A percentile compares a stretch with the other conserved stretches of the same genome.
Conservation (phyloP, 2,113 vertebrate species). For the Dasyornis broadbenti region DNA sequence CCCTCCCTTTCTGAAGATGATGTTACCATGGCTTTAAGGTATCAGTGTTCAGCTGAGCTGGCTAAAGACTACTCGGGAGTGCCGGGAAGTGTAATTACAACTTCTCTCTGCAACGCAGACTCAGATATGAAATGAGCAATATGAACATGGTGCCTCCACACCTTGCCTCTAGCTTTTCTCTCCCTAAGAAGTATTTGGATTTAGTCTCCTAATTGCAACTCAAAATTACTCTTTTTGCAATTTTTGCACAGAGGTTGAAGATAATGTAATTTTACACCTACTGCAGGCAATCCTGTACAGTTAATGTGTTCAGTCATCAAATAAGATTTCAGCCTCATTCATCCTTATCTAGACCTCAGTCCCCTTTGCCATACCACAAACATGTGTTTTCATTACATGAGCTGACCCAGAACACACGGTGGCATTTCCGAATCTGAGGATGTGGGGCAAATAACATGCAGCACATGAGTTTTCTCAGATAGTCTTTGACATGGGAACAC, state of each 20-base stretch:
- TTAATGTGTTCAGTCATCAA: background rate
- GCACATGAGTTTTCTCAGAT: background rate
- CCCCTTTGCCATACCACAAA: background rate
- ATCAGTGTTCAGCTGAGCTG: background rate
- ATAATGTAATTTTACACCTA: background rate
- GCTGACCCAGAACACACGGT: rapidly evolving
- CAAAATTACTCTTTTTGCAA: background rate
- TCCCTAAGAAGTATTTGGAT: background rate
- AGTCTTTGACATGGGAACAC: rapidly evolving
- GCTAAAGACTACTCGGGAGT: background rate
- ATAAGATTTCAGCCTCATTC: background rate
- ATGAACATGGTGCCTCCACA: background rate
- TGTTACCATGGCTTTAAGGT: background rate
- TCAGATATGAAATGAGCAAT: background rate
- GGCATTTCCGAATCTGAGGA: background rate
- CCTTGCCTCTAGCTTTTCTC: background rate
- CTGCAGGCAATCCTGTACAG: background rate
- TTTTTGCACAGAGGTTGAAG: background rate
- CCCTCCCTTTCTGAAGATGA: background rate
- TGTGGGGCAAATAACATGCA: background rate
- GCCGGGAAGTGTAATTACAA: background rate
- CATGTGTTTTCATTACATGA: rapidly evolving
- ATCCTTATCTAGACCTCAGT: background rate
- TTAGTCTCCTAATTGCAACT: background rate
- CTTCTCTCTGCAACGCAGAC: background rate